phyloP scores from a whole-genome alignment of 35 echinoderm and acorn worm species.

The Apostichopus japonicus region DNA sequence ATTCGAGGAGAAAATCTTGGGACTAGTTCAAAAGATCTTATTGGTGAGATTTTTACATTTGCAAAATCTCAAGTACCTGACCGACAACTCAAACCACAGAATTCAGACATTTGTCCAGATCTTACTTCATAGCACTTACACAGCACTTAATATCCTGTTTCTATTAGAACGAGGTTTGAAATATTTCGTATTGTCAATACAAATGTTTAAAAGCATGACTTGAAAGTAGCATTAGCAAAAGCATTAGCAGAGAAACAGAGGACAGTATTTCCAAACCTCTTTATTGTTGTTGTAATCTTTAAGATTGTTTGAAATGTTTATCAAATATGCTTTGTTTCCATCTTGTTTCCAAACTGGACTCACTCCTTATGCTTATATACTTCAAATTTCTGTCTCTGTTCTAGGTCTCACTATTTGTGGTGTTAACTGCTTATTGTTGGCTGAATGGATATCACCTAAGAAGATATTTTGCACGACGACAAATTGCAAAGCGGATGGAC shows the following conservation, averaged over 20 bases:
- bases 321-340: no score
- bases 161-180: no score
- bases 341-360: no score
- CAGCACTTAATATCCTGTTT: no score
- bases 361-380: no score
- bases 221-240: no score
- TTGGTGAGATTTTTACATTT: slow-evolving; percentile 61
- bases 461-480: slow-evolving; percentile 94
- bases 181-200: neutral
- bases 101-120: slow-evolving; percentile 35
- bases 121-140: slow-evolving; percentile 19
- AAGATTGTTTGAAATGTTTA: no score
- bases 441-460: slow-evolving; percentile 92
- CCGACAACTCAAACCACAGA: neutral
- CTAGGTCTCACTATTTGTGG: slow-evolving; percentile 88
- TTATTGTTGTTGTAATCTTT: no score
- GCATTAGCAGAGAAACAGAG: no score
- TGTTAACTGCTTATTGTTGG: slow-evolving; percentile 79
- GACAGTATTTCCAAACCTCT: no score
- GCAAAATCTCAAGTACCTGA: no score
- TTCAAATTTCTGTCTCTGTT: neutral
- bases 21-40: slow-evolving; percentile 75
- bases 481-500: slow-evolving; percentile 80
- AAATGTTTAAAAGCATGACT: neutral
- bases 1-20: slow-evolving; percentile 97